Percentiles rank a stretch among this genome's conserved stretches.
Conservation (phyloP, 2,113 vertebrate genomes). For the Rynchops niger region DNA sequence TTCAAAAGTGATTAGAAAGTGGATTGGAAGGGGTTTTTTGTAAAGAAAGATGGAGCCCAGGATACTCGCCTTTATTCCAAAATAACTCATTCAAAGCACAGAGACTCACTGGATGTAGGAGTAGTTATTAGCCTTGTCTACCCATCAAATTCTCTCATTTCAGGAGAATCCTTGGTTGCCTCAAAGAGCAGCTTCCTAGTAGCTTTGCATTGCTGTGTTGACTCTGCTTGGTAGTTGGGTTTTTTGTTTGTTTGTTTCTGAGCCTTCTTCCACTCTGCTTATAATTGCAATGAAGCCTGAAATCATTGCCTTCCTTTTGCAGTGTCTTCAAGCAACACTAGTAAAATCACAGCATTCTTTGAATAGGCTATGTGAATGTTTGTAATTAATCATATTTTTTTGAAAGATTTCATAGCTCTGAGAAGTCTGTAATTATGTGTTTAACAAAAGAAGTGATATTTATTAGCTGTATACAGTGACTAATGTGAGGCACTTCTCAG, state of each 20-base stretch:
- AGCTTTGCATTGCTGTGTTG: neutral
- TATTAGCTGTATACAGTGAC: neutral
- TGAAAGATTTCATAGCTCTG: neutral
- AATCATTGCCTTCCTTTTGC: neutral
- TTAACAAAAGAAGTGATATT: neutral
- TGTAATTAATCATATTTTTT: neutral
- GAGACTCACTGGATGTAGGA: no score
- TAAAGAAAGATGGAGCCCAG: neutral
- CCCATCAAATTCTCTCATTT: neutral
- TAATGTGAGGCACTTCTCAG: neutral
- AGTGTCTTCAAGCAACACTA: neutral
- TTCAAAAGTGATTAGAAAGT: neutral
- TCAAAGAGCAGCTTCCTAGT: neutral
- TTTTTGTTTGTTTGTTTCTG: neutral
- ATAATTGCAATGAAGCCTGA: neutral
- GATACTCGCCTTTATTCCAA: neutral
- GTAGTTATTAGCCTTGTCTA: neutral
- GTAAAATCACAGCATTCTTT: neutral
- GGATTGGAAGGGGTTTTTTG: neutral
- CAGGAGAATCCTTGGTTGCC: neutral
- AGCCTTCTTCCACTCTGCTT: neutral
- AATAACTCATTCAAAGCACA: neutral
- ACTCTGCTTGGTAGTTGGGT: neutral
- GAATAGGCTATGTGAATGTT: neutral
- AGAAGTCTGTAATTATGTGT: neutral